A percentile compares a stretch with the other conserved stretches of the same genome.
phyloP scores from a whole-genome alignment of 53 echinoderm and acorn worm species.

The Holothuria scabra region DNA sequence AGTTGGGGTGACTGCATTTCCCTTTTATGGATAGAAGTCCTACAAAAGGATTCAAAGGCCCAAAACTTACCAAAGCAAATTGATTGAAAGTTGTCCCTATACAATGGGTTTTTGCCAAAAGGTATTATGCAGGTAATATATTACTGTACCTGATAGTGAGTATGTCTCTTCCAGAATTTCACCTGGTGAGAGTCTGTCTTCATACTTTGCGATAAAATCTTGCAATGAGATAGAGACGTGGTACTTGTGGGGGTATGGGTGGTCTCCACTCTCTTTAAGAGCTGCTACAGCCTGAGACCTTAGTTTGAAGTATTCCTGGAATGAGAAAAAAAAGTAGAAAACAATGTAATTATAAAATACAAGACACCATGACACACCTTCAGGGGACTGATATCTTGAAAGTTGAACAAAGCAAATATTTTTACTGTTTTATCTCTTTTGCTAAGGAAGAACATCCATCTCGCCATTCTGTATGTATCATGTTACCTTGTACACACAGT shows the following conservation, averaged over 20 bases:
- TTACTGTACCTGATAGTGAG: conserved; percentile 82
- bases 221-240: conserved; percentile 79
- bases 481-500: too few relatives aligned
- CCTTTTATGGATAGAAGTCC: too few relatives aligned
- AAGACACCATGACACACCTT: background rate
- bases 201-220: conserved; percentile 77
- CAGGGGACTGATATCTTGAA: too few relatives aligned
- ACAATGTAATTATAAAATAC: background rate
- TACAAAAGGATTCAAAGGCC: too few relatives aligned
- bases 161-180: conserved; percentile 66
- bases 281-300: conserved; percentile 81
- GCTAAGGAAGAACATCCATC: too few relatives aligned
- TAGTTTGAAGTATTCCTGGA: conserved; percentile 95
- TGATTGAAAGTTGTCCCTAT: too few relatives aligned
- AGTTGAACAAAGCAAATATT: too few relatives aligned
- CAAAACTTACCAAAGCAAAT: too few relatives aligned
- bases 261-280: conserved; percentile 73
- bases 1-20: too few relatives aligned
- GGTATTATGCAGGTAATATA: background rate
- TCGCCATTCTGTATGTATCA: too few relatives aligned
- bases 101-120: too few relatives aligned
- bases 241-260: conserved; percentile 95
- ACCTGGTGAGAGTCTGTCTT: conserved; percentile 65
- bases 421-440: too few relatives aligned
- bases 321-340: background rate